phyloP scores from a whole-genome alignment of 2,113 vertebrate genomes.

The Peromyscus maniculatus region DNA sequence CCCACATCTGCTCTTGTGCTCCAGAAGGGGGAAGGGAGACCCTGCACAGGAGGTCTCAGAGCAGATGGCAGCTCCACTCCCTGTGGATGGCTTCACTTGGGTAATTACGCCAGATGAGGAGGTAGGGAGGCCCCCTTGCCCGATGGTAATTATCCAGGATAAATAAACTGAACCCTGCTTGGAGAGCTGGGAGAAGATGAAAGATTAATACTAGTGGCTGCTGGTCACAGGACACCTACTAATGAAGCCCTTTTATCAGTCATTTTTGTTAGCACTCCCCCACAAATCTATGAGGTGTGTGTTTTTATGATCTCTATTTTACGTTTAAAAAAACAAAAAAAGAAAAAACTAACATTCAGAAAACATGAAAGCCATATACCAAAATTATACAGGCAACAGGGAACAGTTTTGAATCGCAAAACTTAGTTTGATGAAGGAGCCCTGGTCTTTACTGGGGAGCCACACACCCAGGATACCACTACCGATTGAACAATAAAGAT shows the following conservation, averaged over 20 bases:
- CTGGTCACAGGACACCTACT: constrained; percentile 3
- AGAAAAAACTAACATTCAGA: not conserved
- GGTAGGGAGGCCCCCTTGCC: constrained; percentile 21
- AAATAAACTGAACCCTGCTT: constrained; percentile 50
- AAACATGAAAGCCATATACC: not conserved
- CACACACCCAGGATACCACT: not conserved
- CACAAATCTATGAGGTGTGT: not conserved
- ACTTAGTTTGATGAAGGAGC: too few species aligned
- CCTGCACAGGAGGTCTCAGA: not conserved
- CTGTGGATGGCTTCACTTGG: not conserved
- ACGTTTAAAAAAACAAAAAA: not conserved
- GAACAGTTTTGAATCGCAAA: not conserved
- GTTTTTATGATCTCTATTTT: constrained; percentile 6
- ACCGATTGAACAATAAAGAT: not conserved
- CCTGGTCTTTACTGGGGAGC: not conserved
- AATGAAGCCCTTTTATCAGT: not conserved
- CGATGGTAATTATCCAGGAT: constrained; percentile 50
- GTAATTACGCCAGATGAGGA: constrained; percentile 35
- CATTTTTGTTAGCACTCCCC: not conserved
- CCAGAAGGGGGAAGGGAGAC: not conserved
- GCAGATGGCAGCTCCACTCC: constrained; percentile 60
- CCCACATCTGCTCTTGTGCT: constrained; percentile 65
- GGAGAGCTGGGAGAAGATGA: constrained; percentile 1
- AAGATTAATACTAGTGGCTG: not conserved
- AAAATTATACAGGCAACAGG: not conserved